Conservation (phyloP, 2,113 vertebrate species). For the Prinia subflava region DNA sequence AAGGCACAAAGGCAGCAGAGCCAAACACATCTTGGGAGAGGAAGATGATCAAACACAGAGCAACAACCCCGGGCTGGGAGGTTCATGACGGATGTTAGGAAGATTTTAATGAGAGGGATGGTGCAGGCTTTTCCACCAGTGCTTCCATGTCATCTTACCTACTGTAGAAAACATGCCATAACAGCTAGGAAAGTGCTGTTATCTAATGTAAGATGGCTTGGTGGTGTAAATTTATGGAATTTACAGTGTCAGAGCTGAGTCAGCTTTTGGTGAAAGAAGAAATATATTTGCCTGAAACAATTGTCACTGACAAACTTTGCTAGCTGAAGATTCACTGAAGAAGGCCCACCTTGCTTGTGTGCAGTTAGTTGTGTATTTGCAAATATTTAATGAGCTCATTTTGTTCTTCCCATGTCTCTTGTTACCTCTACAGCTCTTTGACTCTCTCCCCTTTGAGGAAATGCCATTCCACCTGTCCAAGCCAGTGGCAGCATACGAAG, state of each 20-base stretch:
- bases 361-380: neutral
- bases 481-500: slow-evolving; percentile 88
- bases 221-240: neutral
- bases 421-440: slow-evolving; percentile 81
- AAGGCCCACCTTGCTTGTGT: neutral
- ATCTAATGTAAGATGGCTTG: neutral
- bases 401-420: neutral
- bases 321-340: neutral
- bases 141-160: neutral
- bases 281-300: neutral
- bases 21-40: neutral
- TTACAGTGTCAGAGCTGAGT: neutral
- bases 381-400: neutral
- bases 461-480: slow-evolving; percentile 79
- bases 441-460: slow-evolving; percentile 76
- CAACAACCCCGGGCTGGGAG: neutral
- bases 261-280: neutral
- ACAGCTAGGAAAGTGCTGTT: neutral
- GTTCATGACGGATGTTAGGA: neutral
- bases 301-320: neutral
- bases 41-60: neutral
- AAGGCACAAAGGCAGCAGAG: neutral
- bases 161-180: neutral
- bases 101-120: neutral
- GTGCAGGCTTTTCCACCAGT: neutral